Conservation (phyloP, 2,888 invertebrate species). For the Harpalus rufipes region DNA sequence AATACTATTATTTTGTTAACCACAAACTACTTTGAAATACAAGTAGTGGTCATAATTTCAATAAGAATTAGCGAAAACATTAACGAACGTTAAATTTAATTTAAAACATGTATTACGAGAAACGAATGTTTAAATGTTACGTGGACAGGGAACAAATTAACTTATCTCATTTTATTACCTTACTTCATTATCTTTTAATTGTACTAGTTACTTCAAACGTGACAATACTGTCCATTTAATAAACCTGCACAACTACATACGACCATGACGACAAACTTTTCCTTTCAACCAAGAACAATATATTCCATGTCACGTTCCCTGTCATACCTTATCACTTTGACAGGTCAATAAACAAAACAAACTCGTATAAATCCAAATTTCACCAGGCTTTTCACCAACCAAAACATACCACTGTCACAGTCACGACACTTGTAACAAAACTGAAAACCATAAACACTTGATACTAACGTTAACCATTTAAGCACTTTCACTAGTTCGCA, state of each 20-base stretch:
- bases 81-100: too few relatives aligned
- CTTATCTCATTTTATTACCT: background rate
- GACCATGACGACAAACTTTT: slow-evolving; percentile 1
- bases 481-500: slow-evolving; percentile 52
- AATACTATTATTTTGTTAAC: too few relatives aligned
- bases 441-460: slow-evolving; percentile 43
- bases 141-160: too few relatives aligned
- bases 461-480: slow-evolving; percentile 25
- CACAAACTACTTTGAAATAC: too few relatives aligned
- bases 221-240: background rate
- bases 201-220: background rate
- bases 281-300: slow-evolving; percentile 13
- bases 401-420: slow-evolving; percentile 32
- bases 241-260: background rate
- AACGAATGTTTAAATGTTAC: too few relatives aligned
- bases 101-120: too few relatives aligned
- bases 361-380: slow-evolving; percentile 22
- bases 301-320: slow-evolving; percentile 5
- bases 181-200: background rate
- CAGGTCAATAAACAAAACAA: slow-evolving; percentile 35
- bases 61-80: too few relatives aligned
- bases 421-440: slow-evolving; percentile 32
- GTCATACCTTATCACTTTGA: slow-evolving; percentile 1
- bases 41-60: too few relatives aligned
- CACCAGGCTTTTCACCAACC: slow-evolving; percentile 23